phyloP scores from a whole-genome alignment of 1,140 invertebrate species.

The Spodoptera frugiperda region DNA sequence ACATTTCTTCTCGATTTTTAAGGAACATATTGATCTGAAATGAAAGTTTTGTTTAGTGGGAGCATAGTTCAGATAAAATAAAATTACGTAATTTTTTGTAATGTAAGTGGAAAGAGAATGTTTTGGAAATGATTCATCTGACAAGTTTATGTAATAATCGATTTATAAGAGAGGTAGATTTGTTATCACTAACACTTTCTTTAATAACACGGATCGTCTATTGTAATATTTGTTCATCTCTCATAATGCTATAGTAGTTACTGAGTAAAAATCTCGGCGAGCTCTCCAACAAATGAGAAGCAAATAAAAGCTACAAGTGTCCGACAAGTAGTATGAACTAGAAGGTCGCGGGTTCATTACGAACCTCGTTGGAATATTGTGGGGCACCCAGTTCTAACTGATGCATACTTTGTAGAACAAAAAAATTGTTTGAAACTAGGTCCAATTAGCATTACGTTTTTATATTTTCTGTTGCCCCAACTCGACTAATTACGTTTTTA shows the following conservation, averaged over 20 bases:
- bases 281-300: conserved; percentile 36
- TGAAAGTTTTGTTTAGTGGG: conserved; percentile 22
- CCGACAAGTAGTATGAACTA: conserved; percentile 12
- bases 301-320: conserved; percentile 46
- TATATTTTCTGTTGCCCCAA: neutral
- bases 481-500: conserved; percentile 2
- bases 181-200: too few relatives aligned
- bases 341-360: neutral
- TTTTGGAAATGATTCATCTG: too few relatives aligned
- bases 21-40: conserved; percentile 70
- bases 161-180: too few relatives aligned
- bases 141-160: too few relatives aligned
- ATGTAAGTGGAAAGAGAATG: too few relatives aligned
- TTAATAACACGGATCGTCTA: neutral
- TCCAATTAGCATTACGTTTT: conserved; percentile 11
- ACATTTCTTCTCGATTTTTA: conserved; percentile 79
- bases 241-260: neutral
- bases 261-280: neutral
- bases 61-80: too few relatives aligned
- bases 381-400: neutral
- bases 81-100: too few relatives aligned
- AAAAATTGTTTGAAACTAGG: conserved; percentile 13
- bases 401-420: conserved; percentile 1
- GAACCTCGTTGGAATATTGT: conserved; percentile 9
- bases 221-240: conserved; percentile 9